Base-by-base conservation (phyloP, 2,888 invertebrate genomes). In the Physocephala rufipes region DNA sequence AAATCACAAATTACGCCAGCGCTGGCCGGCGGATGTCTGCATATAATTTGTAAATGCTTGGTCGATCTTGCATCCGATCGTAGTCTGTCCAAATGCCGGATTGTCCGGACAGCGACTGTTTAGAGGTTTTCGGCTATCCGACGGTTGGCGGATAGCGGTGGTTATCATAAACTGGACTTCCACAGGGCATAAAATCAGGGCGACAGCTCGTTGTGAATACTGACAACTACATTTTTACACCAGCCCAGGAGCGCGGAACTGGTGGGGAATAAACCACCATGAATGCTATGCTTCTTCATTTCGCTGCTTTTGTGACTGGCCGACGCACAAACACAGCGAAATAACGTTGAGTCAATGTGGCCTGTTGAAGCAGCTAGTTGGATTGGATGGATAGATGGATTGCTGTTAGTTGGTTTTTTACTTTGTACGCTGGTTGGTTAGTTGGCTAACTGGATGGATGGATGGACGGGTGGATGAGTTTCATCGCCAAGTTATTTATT, bases 161-260 rank as follows among this genome's bases (percentile, higher is more conserved):
- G 59, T 59, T 47, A 45, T 67, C 67, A 49, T 61, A 61, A 49
- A n/a, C 59, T 49, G 66, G 21, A 45, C 49, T 65, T 9, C 67
- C 55, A 36, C 47, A 47, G 67, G 49, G 61, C 67, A 19, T 59
- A 67, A 47, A 59, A 47, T 16, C 47, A 24, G 43, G 67, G 19
- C 64, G 73, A 71, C 63, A 72, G 73, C 68, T 74, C 70, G 72
- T 74, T 75, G 72, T 62, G 70, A 69, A 70, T 65, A 74, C 72
- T 72, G 72, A 73, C 70, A 73, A 74, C 73, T 73, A 63, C 71
- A 73, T 71, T 68, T 55, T 61, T 61, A 30, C 51, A 62, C 61
- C 36, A 45, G 49, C 62, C 68, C 30, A 47, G n/a, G 49, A 55
- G 61, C 3, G 21, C 26, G 16, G 26, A 43, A 26, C 28, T 19